phyloP scores from a whole-genome alignment of 2,797 vertebrate genomes.

The Kryptolebias ocellatus region DNA sequence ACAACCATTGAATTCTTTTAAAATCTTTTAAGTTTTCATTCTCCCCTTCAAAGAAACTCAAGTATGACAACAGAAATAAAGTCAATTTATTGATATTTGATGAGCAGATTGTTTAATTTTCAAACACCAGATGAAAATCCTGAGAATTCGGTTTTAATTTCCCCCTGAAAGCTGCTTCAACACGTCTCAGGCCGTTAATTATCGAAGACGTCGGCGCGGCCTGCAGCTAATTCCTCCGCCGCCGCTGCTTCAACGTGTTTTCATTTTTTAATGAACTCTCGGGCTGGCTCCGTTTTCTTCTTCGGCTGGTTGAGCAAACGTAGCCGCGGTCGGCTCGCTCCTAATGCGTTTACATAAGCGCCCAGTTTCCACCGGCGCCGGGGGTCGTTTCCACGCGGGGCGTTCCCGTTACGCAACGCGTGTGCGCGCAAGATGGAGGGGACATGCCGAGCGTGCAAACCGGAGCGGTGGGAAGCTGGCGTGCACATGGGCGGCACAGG shows the following conservation, averaged over 20 bases:
- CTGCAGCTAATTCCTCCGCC: slow-evolving; percentile 18
- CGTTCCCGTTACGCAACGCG: slow-evolving; percentile 69
- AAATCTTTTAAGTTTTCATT: no score
- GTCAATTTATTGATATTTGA: no score
- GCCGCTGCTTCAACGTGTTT: slow-evolving; percentile 10
- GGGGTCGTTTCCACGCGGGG: slow-evolving; percentile 47
- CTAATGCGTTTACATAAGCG: slow-evolving; percentile 78
- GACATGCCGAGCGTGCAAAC: slow-evolving; percentile 43
- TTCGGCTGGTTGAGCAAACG: slow-evolving; percentile 24
- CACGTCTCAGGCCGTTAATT: slow-evolving; percentile 26
- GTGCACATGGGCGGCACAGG: slow-evolving; percentile 22
- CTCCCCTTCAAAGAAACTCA: no score
- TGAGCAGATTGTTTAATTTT: no score
- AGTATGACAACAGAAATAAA: no score
- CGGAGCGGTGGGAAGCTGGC: slow-evolving; percentile 7
- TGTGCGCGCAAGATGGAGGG: slow-evolving; percentile 63
- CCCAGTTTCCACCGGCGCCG: slow-evolving; percentile 34
- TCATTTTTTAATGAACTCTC: slow-evolving; percentile 33
- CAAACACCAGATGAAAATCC: no score
- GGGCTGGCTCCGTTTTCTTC: slow-evolving; percentile 7
- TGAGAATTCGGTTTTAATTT: no score
- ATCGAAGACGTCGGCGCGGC: slow-evolving; percentile 22
- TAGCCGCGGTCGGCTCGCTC: slow-evolving; percentile 30
- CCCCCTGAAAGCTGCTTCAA: not conserved
- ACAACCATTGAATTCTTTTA: no score